phyloP scores from a whole-genome alignment of 2,888 invertebrate species.

The Adineta ricciae region DNA sequence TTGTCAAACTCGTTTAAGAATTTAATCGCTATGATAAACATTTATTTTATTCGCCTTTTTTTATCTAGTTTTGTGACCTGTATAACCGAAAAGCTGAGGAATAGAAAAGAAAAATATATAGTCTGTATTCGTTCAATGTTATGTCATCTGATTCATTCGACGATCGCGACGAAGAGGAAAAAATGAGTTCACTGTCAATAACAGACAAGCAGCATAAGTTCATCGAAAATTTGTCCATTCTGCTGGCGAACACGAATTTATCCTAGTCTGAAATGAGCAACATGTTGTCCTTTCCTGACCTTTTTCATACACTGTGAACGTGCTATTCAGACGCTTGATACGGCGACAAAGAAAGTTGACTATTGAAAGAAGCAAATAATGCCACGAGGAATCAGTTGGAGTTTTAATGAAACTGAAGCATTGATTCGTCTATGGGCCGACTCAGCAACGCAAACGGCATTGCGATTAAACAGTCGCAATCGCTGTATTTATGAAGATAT shows the following conservation, averaged over 20 bases:
- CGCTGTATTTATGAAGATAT: slow-evolving; percentile 16
- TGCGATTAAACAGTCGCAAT: slow-evolving; percentile 16
- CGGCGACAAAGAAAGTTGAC: not conserved
- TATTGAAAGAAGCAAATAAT: not conserved
- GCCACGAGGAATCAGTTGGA: slow-evolving; percentile 16
- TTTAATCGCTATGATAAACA: not conserved
- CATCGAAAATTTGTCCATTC: not conserved
- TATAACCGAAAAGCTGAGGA: too few relatives aligned
- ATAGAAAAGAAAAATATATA: not conserved
- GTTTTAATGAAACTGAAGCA: slow-evolving; percentile 18
- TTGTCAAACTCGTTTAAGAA: not conserved
- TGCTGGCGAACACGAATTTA: not conserved
- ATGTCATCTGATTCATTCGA: not conserved
- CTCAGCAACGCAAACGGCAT: not conserved
- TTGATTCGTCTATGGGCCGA: not conserved
- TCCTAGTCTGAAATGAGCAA: not conserved
- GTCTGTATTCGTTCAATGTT: not conserved
- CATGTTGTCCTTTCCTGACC: not conserved
- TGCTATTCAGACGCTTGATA: not conserved
- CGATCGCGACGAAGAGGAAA: not conserved
- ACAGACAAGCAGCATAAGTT: not conserved
- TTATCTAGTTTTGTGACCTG: too few relatives aligned
- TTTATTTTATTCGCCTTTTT: too few relatives aligned
- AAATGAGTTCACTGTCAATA: not conserved
- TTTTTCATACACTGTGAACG: not conserved